Percentiles rank a stretch among this genome's conserved stretches.
Conservation (phyloP, 2,797 vertebrate species). For the Parauchenoglanis ngamensis region DNA sequence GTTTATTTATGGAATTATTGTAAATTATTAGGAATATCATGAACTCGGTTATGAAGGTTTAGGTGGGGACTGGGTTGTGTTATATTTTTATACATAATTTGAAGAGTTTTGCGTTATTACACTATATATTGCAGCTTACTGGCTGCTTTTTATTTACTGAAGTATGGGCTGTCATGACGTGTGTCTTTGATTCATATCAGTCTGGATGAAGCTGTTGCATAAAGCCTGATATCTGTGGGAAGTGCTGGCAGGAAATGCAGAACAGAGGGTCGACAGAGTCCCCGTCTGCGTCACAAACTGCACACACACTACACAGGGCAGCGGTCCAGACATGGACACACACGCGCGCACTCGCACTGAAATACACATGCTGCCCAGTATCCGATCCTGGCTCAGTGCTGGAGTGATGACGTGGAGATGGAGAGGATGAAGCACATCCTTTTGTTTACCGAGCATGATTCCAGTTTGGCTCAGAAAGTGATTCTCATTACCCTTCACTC, state of each 20-base stretch:
- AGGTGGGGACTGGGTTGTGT: not conserved
- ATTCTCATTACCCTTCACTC: slow-evolving; percentile 31
- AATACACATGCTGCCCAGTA: slow-evolving; percentile 43
- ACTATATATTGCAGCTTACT: not conserved
- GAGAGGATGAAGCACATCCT: slow-evolving; percentile 58
- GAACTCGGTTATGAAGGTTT: not conserved
- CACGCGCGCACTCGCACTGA: slow-evolving; percentile 26
- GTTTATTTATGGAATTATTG: not conserved
- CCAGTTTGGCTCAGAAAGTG: slow-evolving; percentile 53
- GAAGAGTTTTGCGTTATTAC: not conserved
- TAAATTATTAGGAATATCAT: not conserved
- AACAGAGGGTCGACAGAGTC: slow-evolving; percentile 86
- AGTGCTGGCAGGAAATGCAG: slow-evolving; percentile 94
- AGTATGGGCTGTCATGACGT: not conserved
- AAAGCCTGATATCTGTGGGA: slow-evolving; percentile 95
- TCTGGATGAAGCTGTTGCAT: slow-evolving; percentile 88
- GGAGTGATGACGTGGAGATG: slow-evolving; percentile 49
- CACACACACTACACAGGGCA: slow-evolving; percentile 59
- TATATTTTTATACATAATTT: not conserved
- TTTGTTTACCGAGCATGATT: slow-evolving; percentile 32
- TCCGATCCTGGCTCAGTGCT: slow-evolving; percentile 55
- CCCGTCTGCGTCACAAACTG: slow-evolving; percentile 73
- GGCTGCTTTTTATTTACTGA: not conserved
- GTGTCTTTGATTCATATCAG: not conserved
- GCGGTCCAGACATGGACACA: slow-evolving; percentile 45